Evolutionary conservation across 2,113 vertebrate species (phyloP).

Genomic region (Ciconia stormi): DNA sequence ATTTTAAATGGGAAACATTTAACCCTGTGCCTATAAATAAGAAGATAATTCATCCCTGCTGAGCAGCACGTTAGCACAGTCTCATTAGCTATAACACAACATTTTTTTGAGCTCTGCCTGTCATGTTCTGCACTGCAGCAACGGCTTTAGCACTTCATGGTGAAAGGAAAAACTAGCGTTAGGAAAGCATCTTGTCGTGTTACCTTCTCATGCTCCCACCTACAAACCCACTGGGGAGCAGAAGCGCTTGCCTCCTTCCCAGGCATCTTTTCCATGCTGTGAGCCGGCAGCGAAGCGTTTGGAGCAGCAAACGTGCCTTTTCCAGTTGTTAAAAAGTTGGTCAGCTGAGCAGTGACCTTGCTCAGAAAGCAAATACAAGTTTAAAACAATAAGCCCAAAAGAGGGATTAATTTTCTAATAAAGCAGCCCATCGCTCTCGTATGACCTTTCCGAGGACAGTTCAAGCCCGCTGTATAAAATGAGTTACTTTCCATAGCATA

Average conservation of each 20-base stretch:
- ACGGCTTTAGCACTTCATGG: neutral
- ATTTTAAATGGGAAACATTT: constrained; percentile 7
- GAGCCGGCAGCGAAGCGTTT: neutral
- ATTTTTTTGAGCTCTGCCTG: constrained; percentile 13
- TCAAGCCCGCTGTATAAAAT: neutral
- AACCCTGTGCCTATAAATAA: neutral
- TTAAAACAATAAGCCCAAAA: constrained; percentile 33
- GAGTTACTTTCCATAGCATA: neutral
- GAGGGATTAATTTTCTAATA: neutral
- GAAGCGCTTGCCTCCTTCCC: neutral
- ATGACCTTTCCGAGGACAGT: constrained; percentile 10
- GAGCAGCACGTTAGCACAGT: constrained; percentile 9
- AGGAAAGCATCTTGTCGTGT: neutral
- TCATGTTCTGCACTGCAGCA: constrained; percentile 72
- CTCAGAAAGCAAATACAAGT: constrained; percentile 67
- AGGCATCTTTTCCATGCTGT: neutral
- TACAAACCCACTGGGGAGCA: neutral
- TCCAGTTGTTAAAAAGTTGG: constrained; percentile 53
- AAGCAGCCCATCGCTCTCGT: neutral
- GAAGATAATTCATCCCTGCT: constrained; percentile 23
- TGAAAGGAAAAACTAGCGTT: neutral
- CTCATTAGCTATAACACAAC: constrained; percentile 31
- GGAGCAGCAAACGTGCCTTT: neutral
- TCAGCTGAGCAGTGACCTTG: constrained; percentile 79
- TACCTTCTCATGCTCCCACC: constrained; percentile 24